phyloP scores from a whole-genome alignment of 2,888 invertebrate genomes.

The Mythimna lalbum region DNA sequence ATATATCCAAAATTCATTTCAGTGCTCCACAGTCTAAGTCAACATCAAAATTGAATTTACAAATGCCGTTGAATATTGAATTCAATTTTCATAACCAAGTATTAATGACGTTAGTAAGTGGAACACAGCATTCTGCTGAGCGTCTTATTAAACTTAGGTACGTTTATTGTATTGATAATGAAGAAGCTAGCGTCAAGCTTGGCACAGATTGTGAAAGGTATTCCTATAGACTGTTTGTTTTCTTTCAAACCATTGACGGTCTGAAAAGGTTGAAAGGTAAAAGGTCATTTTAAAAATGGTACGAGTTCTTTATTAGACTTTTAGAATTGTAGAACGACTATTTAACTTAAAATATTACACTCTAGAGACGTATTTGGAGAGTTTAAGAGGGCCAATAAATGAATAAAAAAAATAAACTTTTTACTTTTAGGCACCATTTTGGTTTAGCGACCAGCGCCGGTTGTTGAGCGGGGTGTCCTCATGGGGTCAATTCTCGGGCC shows the following conservation, averaged over 20 bases:
- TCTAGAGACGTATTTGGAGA: conserved; percentile 32
- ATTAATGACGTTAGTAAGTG: conserved; percentile 48
- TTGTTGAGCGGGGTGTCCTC: not conserved
- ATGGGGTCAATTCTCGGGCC: conserved; percentile 17
- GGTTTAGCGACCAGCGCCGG: not conserved
- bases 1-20: conserved; percentile 17
- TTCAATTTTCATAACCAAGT: conserved; percentile 49
- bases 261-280: conserved; percentile 13
- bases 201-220: conserved; percentile 32
- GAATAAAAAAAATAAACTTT: conserved; percentile 17
- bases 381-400: conserved; percentile 34
- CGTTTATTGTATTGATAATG: conserved; percentile 74
- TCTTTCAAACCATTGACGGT: conserved; percentile 5
- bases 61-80: conserved; percentile 54
- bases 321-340: conserved; percentile 29
- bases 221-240: conserved; percentile 45
- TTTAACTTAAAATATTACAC: conserved; percentile 41
- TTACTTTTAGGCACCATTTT: conserved; percentile 15
- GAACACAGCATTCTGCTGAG: conserved; percentile 48
- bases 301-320: conserved; percentile 10
- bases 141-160: conserved; percentile 71
- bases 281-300: conserved; percentile 25
- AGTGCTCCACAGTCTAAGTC: conserved; percentile 28
- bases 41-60: conserved; percentile 45
- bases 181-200: conserved; percentile 63